These are phyloP conservation scores for Poeciliopsis turrubarensis DNA, from an alignment of 2,113 vertebrate genomes.

Conservation along the genomic window DNA sequence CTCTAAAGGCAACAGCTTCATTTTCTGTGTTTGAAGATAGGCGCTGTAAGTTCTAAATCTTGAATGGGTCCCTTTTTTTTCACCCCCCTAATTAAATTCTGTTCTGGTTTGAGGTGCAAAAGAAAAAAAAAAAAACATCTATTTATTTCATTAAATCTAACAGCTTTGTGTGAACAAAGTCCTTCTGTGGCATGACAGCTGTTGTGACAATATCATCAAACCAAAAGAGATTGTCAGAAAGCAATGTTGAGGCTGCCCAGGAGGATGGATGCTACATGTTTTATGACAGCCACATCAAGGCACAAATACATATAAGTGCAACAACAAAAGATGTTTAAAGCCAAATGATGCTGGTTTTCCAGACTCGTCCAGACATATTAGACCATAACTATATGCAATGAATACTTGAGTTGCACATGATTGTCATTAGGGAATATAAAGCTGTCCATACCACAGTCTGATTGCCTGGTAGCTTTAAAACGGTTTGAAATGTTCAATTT, in stretches of 20 bases:
- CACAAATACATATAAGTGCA: neutral
- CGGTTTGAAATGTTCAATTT: neutral
- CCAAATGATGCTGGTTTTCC: neutral
- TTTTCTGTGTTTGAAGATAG: slow-evolving; percentile 52
- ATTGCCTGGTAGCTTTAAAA: too few species aligned
- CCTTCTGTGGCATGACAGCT: neutral
- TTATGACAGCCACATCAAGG: neutral
- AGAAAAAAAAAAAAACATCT: neutral
- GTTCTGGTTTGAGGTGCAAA: slow-evolving; percentile 10
- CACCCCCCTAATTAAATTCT: slow-evolving; percentile 39
- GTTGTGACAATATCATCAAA: neutral
- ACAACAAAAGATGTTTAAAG: neutral
- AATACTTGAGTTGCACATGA: neutral
- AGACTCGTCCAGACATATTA: neutral
- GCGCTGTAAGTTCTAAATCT: slow-evolving; percentile 29
- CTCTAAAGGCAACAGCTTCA: slow-evolving; percentile 40
- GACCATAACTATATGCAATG: neutral
- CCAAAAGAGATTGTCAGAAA: slow-evolving; percentile 6
- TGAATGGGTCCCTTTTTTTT: slow-evolving; percentile 17
- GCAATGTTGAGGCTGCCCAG: neutral
- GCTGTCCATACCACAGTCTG: neutral
- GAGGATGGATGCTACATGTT: slow-evolving; percentile 1
- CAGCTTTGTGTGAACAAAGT: neutral
- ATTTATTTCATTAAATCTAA: slow-evolving; percentile 10
- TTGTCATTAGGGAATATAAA: neutral